Percentiles rank a stretch among this genome's conserved stretches.
Evolutionary conservation across 2,888 invertebrate genomes (phyloP).

Genomic region (Cosmorhoe ocellata): DNA sequence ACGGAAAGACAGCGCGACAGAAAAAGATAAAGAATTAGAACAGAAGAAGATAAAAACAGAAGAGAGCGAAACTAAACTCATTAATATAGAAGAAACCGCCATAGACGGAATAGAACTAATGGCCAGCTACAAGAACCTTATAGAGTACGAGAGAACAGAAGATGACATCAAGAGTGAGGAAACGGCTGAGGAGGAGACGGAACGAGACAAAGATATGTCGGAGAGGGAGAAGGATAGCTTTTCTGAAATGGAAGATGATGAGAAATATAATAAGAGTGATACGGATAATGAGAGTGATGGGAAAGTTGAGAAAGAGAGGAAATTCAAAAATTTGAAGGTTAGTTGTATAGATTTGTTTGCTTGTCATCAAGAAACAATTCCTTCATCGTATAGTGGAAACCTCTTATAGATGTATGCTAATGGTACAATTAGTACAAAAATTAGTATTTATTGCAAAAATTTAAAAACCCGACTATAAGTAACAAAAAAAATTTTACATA

Average conservation of each 20-base stretch:
- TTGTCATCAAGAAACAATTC: too few species aligned
- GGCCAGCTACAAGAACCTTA: slow-evolving; percentile 65
- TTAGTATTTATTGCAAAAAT: too few species aligned
- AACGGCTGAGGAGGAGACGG: slow-evolving; percentile 58
- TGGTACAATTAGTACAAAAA: too few species aligned
- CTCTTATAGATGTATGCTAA: too few species aligned
- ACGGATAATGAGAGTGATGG: slow-evolving; percentile 76
- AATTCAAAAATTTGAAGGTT: slow-evolving; percentile 74
- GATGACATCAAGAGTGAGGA: slow-evolving; percentile 66
- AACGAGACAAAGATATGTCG: slow-evolving; percentile 55
- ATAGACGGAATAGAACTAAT: slow-evolving; percentile 78
- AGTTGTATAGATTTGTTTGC: not conserved
- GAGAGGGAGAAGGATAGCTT: slow-evolving; percentile 74
- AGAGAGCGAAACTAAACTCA: slow-evolving; percentile 53
- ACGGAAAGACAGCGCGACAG: slow-evolving; percentile 82
- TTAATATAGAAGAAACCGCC: slow-evolving; percentile 76
- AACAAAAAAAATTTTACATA: too few species aligned
- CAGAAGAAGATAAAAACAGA: slow-evolving; percentile 69
- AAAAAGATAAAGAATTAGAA: slow-evolving; percentile 74
- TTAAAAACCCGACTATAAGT: too few species aligned
- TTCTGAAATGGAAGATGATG: slow-evolving; percentile 78
- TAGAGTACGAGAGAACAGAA: slow-evolving; percentile 64
- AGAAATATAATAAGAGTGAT: slow-evolving; percentile 73
- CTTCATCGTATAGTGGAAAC: too few species aligned
- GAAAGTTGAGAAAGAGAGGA: slow-evolving; percentile 55